Conservation (phyloP, 2,113 vertebrate genomes). For the Capra hircus region DNA sequence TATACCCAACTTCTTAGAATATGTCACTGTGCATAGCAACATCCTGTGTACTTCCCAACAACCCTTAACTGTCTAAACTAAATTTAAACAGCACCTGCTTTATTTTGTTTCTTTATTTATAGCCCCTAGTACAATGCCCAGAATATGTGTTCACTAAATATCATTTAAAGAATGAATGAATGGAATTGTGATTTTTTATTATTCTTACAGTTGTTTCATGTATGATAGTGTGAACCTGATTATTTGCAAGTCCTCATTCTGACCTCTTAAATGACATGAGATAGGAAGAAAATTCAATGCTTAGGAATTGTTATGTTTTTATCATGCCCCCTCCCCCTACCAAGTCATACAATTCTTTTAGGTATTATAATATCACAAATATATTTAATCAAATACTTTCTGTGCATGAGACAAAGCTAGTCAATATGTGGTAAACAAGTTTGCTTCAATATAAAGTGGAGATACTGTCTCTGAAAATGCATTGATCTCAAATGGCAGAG, state of each 20-base stretch:
- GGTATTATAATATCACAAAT: constrained; percentile 48
- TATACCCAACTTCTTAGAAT: neutral
- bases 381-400: constrained; percentile 72
- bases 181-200: neutral
- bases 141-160: neutral
- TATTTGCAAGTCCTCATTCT: neutral
- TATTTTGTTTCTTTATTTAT: neutral
- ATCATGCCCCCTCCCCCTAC: neutral
- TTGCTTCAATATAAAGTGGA: constrained; percentile 68
- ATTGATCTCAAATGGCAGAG: constrained; percentile 81
- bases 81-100: neutral
- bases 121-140: neutral
- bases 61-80: neutral
- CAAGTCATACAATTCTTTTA: constrained; percentile 48
- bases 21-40: neutral
- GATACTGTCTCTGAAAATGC: constrained; percentile 65
- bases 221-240: neutral
- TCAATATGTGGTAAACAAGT: constrained; percentile 76
- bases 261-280: neutral
- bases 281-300: neutral
- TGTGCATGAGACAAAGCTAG: constrained; percentile 60
- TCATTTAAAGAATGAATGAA: neutral
- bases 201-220: neutral
- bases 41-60: neutral
- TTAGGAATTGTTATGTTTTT: neutral